Evolutionary conservation across 1,140 invertebrate genomes (phyloP).

Genomic region (Papilio machaon): DNA sequence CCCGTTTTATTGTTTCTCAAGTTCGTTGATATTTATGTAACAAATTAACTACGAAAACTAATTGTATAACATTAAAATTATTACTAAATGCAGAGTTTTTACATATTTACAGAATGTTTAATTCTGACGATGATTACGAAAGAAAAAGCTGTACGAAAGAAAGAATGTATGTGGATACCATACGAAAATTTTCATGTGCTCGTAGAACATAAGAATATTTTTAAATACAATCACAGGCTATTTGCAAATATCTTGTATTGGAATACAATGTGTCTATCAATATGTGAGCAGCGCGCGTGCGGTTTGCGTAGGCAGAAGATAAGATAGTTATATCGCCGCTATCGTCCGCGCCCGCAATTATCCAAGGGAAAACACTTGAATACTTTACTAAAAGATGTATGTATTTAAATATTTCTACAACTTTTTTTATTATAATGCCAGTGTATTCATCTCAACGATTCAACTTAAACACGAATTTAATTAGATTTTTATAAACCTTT

Average conservation of each 20-base stretch:
- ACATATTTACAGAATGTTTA: background rate
- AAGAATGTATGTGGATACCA: too few species aligned
- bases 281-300: background rate
- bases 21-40: slow-evolving; percentile 5
- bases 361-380: slow-evolving; percentile 26
- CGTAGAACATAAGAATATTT: background rate
- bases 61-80: background rate
- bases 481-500: too few species aligned
- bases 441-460: too few species aligned
- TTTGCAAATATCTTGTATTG: background rate
- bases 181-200: background rate
- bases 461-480: too few species aligned
- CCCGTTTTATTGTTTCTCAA: slow-evolving; percentile 15
- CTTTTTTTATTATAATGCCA: too few species aligned
- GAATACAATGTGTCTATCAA: background rate
- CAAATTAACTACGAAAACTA: background rate
- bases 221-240: background rate
- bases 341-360: slow-evolving; percentile 24
- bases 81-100: background rate
- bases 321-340: background rate
- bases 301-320: slow-evolving; percentile 2
- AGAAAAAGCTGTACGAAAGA: background rate
- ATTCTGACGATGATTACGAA: background rate
- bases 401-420: background rate
- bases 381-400: background rate